Evolutionary conservation across 2,113 vertebrate genomes (phyloP).

Genomic region (Rhynchomys soricoides): DNA sequence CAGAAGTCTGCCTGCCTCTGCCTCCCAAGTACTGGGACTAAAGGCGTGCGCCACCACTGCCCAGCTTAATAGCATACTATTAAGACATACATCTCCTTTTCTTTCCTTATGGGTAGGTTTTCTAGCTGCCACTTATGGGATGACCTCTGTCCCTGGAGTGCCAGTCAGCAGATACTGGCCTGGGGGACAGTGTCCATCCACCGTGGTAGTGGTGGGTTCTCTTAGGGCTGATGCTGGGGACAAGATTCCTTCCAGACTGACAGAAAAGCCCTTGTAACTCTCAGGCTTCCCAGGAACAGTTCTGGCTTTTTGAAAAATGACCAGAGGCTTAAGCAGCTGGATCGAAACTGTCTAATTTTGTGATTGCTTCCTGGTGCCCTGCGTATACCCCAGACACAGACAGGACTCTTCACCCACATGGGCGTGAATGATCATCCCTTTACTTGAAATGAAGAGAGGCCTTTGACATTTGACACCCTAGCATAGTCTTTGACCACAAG

Average conservation of each 20-base stretch:
- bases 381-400: fast-evolving
- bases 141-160: background rate
- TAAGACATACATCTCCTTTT: background rate
- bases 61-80: fast-evolving
- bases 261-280: background rate
- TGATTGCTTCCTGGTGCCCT: background rate
- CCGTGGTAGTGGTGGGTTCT: background rate
- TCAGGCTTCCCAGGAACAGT: fast-evolving
- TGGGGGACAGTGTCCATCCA: fast-evolving
- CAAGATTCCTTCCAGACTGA: background rate
- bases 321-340: background rate
- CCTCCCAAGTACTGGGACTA: too few relatives aligned
- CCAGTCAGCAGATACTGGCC: background rate
- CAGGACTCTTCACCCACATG: background rate
- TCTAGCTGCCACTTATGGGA: background rate
- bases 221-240: background rate
- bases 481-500: background rate
- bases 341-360: background rate
- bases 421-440: fast-evolving
- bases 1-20: too few relatives aligned
- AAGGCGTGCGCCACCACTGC: too few relatives aligned
- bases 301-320: background rate
- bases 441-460: background rate
- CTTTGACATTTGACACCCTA: fast-evolving
- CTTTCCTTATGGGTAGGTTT: background rate